phyloP scores from a whole-genome alignment of 2,888 invertebrate genomes.

The Acanthosoma haemorrhoidale region DNA sequence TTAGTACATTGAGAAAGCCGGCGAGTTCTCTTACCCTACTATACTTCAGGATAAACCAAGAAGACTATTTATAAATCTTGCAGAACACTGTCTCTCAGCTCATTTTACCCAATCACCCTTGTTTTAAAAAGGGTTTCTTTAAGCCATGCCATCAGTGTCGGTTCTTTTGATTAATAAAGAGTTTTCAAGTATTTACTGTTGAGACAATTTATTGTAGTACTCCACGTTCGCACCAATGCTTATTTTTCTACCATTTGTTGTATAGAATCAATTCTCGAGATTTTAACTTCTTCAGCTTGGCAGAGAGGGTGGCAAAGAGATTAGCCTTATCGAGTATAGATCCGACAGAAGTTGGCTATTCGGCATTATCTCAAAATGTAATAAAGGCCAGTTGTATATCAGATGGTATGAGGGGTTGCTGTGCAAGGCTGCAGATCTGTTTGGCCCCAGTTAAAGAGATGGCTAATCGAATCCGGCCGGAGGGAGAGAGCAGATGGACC shows the following conservation, averaged over 20 bases:
- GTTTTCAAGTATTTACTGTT: no score
- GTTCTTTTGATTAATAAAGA: no score
- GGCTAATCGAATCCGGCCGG: neutral
- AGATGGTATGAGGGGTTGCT: neutral
- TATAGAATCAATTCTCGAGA: neutral
- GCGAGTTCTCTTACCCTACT: no score
- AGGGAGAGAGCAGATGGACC: neutral
- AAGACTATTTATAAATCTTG: no score
- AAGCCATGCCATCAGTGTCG: no score
- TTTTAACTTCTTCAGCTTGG: neutral
- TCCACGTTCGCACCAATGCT: no score
- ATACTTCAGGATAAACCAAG: no score
- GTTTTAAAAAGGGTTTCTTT: no score
- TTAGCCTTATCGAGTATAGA: neutral
- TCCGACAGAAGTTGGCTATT: slow-evolving; percentile 1
- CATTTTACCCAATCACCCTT: no score
- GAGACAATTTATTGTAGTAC: no score
- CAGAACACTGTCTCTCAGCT: no score
- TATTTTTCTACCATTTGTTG: neutral
- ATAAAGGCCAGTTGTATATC: neutral
- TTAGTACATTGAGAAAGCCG: no score
- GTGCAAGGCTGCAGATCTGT: neutral
- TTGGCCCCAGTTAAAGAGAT: neutral
- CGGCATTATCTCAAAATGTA: neutral
- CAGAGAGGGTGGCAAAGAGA: neutral